phyloP scores from a whole-genome alignment of 1,140 invertebrate genomes.

The Papilio glaucus region DNA sequence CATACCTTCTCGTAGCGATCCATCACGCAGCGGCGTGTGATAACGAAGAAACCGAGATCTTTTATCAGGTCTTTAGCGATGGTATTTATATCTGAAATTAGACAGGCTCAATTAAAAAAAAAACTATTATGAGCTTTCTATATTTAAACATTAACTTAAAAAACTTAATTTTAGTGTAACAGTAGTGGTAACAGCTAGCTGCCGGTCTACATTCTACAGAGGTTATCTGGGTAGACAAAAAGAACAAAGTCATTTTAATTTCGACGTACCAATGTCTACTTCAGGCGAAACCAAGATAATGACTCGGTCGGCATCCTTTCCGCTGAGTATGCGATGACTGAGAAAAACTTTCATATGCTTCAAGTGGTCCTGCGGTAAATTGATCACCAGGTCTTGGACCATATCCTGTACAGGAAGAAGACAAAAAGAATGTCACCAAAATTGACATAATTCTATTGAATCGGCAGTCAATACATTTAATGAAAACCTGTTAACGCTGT shows the following conservation, averaged over 20 bases:
- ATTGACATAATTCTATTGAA: too few relatives aligned
- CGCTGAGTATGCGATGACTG: slow-evolving; percentile 47
- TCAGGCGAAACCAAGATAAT: slow-evolving; percentile 56
- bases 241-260: background rate
- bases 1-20: slow-evolving; percentile 72
- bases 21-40: slow-evolving; percentile 70
- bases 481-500: background rate
- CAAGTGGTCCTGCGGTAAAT: slow-evolving; percentile 71
- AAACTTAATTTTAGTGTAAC: too few relatives aligned
- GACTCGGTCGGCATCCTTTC: slow-evolving; percentile 62
- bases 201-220: too few relatives aligned
- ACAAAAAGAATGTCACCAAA: slow-evolving; percentile 1
- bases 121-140: background rate
- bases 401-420: slow-evolving; percentile 58
- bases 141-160: too few relatives aligned
- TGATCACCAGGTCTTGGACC: slow-evolving; percentile 63
- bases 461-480: background rate
- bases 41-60: slow-evolving; percentile 66
- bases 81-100: slow-evolving; percentile 56
- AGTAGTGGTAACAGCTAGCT: too few relatives aligned
- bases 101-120: background rate
- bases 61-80: slow-evolving; percentile 67
- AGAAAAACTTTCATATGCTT: slow-evolving; percentile 74
- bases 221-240: background rate
- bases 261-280: slow-evolving; percentile 60